phyloP scores from a whole-genome alignment of 2,888 invertebrate species.

The Beris morrisii region DNA sequence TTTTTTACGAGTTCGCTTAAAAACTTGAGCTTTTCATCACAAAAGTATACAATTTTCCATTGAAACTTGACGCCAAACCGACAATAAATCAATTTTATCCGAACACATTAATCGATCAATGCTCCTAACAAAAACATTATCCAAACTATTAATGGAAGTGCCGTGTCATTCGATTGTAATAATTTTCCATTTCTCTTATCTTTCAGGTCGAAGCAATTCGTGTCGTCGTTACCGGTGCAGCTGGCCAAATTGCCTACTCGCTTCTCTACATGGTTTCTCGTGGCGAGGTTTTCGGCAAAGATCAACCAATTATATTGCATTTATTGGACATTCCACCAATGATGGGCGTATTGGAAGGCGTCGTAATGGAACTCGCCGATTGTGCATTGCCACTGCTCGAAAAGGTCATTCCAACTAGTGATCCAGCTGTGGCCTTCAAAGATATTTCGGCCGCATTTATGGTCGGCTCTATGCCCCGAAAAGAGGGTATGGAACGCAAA shows the following conservation, averaged over 20 bases:
- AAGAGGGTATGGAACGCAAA: slow-evolving; percentile 98
- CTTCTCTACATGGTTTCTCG: slow-evolving; percentile 91
- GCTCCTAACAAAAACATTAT: slow-evolving; percentile 1
- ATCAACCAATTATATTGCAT: slow-evolving; percentile 84
- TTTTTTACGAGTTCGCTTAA: too few relatives aligned
- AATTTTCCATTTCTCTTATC: slow-evolving; percentile 28
- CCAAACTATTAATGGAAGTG: background rate
- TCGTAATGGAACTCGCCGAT: slow-evolving; percentile 96
- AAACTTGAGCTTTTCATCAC: too few relatives aligned
- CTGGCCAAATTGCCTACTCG: slow-evolving; percentile 98
- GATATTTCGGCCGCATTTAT: slow-evolving; percentile 95
- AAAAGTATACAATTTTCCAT: background rate
- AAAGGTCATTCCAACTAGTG: slow-evolving; percentile 83
- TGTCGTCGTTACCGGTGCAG: slow-evolving; percentile 97
- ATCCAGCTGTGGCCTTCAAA: slow-evolving; percentile 90
- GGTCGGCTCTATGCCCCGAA: slow-evolving; percentile 97
- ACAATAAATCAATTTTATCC: too few relatives aligned
- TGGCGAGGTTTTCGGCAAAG: slow-evolving; percentile 91
- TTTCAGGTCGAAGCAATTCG: slow-evolving; percentile 80
- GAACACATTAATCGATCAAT: background rate
- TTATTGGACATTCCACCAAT: slow-evolving; percentile 94
- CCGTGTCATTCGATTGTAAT: background rate
- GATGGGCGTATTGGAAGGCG: slow-evolving; percentile 96
- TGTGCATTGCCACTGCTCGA: slow-evolving; percentile 88
- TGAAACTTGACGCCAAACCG: background rate